Conservation (phyloP, 2,797 vertebrate genomes). For the Benthosema pterotum region DNA sequence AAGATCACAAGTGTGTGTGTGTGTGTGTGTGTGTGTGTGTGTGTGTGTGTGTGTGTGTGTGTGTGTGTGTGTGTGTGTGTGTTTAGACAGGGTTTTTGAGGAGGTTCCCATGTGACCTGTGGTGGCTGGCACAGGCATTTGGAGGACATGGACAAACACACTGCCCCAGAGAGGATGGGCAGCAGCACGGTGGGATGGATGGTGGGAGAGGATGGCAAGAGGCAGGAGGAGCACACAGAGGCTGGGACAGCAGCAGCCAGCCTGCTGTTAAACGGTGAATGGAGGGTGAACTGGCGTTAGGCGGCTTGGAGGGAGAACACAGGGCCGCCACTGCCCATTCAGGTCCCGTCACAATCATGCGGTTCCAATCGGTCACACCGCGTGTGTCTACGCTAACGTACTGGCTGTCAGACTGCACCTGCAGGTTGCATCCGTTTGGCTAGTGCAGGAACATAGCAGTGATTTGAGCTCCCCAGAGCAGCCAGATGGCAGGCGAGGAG, state of each 20-base stretch:
- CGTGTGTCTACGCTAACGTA: conserved; percentile 30
- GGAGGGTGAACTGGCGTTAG: conserved; percentile 37
- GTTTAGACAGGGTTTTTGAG: not conserved
- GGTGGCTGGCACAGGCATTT: conserved; percentile 2
- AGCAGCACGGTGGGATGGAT: conserved; percentile 40
- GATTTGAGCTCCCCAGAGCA: conserved; percentile 39
- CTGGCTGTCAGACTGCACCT: conserved; percentile 47
- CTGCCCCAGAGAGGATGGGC: conserved; percentile 13
- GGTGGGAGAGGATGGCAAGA: conserved; percentile 17
- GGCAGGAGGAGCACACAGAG: conserved; percentile 31
- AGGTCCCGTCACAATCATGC: conserved; percentile 45
- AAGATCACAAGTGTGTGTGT: conserved; percentile 21
- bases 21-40: too few species aligned
- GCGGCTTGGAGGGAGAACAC: conserved; percentile 40
- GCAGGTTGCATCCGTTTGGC: conserved; percentile 50
- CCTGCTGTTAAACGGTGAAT: conserved; percentile 47
- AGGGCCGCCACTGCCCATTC: conserved; percentile 29
- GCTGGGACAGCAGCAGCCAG: conserved; percentile 53
- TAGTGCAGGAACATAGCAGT: conserved; percentile 26
- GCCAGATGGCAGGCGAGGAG: conserved; percentile 45
- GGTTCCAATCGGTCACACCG: conserved; percentile 49
- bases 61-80: too few species aligned
- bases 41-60: too few species aligned
- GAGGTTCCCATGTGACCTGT: conserved; percentile 27
- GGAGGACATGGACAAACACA: conserved; percentile 24